These are phyloP conservation scores for Notechis scutatus DNA, from an alignment of 2,113 vertebrate genomes.

Conservation along the genomic window DNA sequence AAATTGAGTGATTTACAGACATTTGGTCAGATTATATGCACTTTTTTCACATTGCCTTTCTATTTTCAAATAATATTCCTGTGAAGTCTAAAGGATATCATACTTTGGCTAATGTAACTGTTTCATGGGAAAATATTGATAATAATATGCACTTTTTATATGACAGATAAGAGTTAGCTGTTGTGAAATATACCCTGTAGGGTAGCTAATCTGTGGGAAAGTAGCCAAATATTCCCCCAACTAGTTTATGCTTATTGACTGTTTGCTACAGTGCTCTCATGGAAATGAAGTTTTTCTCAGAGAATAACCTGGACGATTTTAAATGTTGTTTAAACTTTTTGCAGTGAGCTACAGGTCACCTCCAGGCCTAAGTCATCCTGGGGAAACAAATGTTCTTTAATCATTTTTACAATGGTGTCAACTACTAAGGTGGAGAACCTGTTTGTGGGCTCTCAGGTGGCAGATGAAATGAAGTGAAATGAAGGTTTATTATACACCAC, in stretches of 20 bases:
- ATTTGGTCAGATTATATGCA: slow-evolving; percentile 33
- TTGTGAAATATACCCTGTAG: slow-evolving; percentile 18
- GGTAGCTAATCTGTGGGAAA: slow-evolving; percentile 47
- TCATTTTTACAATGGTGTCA: background rate
- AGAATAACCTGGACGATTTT: slow-evolving; percentile 35
- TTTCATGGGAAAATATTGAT: slow-evolving; percentile 43
- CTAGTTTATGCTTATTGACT: slow-evolving; percentile 40
- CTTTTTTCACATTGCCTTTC: slow-evolving; percentile 28
- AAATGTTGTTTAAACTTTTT: slow-evolving; percentile 4
- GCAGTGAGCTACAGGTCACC: background rate
- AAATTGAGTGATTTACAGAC: slow-evolving; percentile 19
- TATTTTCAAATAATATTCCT: slow-evolving; percentile 19
- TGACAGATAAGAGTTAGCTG: slow-evolving; percentile 41
- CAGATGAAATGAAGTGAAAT: background rate
- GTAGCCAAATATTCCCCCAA: slow-evolving; percentile 39
- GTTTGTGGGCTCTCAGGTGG: background rate
- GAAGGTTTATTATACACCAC: background rate
- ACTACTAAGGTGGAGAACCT: background rate
- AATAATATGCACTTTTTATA: slow-evolving; percentile 35
- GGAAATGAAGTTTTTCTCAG: slow-evolving; percentile 39
- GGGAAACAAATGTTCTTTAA: background rate
- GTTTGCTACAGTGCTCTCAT: slow-evolving; percentile 54
- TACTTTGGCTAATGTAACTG: slow-evolving; percentile 29
- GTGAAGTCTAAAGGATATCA: slow-evolving; percentile 43
- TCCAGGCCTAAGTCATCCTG: background rate